A percentile compares a stretch with the other conserved stretches of the same genome.
phyloP scores from a whole-genome alignment of 1,140 invertebrate genomes.

The Galleria mellonella region DNA sequence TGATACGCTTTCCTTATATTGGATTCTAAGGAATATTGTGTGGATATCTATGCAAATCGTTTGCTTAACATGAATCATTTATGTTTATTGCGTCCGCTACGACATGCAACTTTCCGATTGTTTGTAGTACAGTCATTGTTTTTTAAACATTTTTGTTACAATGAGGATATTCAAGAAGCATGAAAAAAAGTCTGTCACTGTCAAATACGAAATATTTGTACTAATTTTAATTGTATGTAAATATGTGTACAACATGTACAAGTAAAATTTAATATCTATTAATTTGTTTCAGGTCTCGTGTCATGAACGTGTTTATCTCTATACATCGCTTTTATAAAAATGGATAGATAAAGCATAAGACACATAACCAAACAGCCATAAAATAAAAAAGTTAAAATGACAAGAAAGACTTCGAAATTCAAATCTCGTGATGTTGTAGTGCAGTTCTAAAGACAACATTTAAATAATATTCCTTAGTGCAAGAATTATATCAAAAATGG shows the following conservation, averaged over 20 bases:
- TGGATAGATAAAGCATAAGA: background rate
- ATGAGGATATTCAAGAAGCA: no score
- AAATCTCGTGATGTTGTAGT: slow-evolving; percentile 12
- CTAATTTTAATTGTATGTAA: no score
- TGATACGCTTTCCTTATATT: no score
- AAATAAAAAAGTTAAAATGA: slow-evolving; percentile 12
- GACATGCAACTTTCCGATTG: no score
- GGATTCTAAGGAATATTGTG: no score
- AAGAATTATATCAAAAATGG: slow-evolving; percentile 15
- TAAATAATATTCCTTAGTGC: slow-evolving; percentile 7
- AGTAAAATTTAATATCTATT: slow-evolving; percentile 5
- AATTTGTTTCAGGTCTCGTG: slow-evolving; percentile 11
- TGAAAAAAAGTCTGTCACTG: no score
- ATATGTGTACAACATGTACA: slow-evolving; percentile 1
- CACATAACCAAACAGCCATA: background rate
- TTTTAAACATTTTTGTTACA: no score
- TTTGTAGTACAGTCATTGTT: no score
- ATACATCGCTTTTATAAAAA: background rate
- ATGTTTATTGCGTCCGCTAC: no score
- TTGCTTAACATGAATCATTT: no score
- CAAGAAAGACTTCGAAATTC: slow-evolving; percentile 15
- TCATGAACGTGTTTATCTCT: background rate
- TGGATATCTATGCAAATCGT: no score
- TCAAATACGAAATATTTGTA: no score
- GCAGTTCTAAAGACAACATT: slow-evolving; percentile 6